A percentile compares a stretch with the other conserved stretches of the same genome.
phyloP scores from a whole-genome alignment of 2,113 vertebrate species.

The Microtus richardsoni region DNA sequence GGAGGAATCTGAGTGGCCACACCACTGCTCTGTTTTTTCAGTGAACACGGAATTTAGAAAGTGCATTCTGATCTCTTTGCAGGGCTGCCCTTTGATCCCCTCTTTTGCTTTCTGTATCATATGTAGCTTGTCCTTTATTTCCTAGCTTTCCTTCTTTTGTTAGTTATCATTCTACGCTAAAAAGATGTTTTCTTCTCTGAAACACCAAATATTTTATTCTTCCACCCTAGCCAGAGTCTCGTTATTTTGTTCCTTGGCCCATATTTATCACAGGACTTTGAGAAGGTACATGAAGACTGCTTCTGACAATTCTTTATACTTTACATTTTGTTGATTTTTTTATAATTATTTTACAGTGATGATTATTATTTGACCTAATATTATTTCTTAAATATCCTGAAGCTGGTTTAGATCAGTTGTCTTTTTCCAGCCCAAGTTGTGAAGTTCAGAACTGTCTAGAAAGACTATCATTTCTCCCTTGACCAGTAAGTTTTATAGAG shows the following conservation, averaged over 20 bases:
- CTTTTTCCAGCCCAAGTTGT: too few relatives aligned
- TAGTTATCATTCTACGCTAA: neutral
- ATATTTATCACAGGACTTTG: constrained; percentile 18
- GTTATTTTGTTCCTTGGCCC: neutral
- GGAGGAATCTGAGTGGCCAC: neutral
- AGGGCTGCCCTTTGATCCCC: neutral
- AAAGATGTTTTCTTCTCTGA: neutral
- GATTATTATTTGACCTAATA: neutral
- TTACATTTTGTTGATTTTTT: neutral
- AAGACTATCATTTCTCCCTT: neutral
- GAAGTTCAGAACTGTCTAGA: neutral
- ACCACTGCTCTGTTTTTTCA: neutral
- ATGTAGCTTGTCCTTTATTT: neutral
- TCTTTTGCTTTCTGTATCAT: neutral
- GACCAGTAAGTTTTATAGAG: neutral
- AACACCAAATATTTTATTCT: neutral
- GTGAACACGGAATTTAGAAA: neutral
- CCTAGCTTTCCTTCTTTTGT: neutral
- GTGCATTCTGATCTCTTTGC: neutral
- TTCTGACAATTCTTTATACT: neutral
- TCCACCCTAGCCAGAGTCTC: neutral
- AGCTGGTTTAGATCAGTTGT: neutral
- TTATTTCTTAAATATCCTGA: neutral
- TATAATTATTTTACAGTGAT: neutral
- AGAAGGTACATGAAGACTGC: neutral